Evolutionary conservation across 1,140 invertebrate species (phyloP).

Genomic region (Calosoma granatense): DNA sequence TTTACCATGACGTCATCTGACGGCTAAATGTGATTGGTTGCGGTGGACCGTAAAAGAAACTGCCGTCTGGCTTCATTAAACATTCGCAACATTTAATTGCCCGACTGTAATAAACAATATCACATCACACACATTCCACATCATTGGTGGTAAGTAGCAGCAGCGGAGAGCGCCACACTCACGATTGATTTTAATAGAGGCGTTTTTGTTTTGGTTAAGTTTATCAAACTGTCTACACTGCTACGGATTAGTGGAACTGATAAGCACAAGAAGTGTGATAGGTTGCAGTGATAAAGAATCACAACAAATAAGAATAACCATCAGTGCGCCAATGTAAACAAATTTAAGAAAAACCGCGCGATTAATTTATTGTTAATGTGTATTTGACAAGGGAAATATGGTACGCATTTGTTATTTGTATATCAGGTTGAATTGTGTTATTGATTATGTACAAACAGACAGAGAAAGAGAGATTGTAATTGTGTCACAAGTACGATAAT

Average conservation of each 20-base stretch:
- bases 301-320: too few species aligned
- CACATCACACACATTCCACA: neutral
- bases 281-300: too few species aligned
- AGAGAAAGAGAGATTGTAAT: neutral
- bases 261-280: neutral
- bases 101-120: neutral
- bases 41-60: neutral
- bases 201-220: neutral
- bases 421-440: neutral
- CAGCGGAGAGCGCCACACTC: too few species aligned
- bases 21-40: conserved; percentile 1
- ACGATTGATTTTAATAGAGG: neutral
- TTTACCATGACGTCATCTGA: conserved; percentile 1
- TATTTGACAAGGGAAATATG: neutral
- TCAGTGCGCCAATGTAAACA: too few species aligned
- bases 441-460: neutral
- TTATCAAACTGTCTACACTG: neutral
- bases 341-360: too few species aligned
- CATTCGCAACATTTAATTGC: neutral
- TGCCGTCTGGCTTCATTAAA: neutral
- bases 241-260: neutral
- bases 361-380: neutral
- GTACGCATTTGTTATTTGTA: neutral
- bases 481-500: neutral
- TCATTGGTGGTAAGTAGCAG: too few species aligned